Conservation (phyloP, 2,113 vertebrate species). For the Poecile atricapillus region DNA sequence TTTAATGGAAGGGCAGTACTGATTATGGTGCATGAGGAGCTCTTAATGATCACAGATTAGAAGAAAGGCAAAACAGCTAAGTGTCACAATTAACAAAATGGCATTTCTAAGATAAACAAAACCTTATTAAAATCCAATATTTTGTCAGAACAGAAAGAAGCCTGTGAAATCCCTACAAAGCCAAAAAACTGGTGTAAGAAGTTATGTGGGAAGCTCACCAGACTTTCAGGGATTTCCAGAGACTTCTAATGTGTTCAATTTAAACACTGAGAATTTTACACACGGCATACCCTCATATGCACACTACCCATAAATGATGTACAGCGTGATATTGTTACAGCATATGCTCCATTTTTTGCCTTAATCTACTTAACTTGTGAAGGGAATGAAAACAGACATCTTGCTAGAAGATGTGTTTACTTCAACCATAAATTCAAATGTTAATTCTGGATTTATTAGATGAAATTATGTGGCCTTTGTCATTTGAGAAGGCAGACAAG, state of each 20-base stretch:
- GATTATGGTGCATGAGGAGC: neutral
- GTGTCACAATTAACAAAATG: neutral
- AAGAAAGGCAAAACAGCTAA: neutral
- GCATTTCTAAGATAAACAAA: conserved; percentile 32
- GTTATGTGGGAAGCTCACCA: conserved; percentile 7
- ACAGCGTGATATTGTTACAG: conserved; percentile 35
- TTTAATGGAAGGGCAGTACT: neutral
- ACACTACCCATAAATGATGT: neutral
- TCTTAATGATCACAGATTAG: neutral
- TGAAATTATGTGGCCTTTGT: conserved; percentile 39
- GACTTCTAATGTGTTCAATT: neutral
- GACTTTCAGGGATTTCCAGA: neutral
- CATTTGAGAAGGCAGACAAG: conserved; percentile 13
- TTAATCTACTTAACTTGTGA: conserved; percentile 39
- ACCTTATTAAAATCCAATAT: neutral
- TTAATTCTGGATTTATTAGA: conserved; percentile 48
- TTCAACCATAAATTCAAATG: conserved; percentile 41
- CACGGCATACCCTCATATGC: neutral
- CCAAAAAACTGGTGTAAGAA: neutral
- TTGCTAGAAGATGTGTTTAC: conserved; percentile 42
- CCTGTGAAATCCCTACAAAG: neutral
- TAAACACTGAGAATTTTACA: conserved; percentile 5
- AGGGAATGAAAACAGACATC: conserved; percentile 45
- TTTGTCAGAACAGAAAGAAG: conserved; percentile 28
- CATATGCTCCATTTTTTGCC: conserved; percentile 25